Evolutionary conservation across 2,888 invertebrate species (phyloP), one percentile per base, ranked within the genome.

Genomic region (Ornithoptera alexandrae): DNA sequence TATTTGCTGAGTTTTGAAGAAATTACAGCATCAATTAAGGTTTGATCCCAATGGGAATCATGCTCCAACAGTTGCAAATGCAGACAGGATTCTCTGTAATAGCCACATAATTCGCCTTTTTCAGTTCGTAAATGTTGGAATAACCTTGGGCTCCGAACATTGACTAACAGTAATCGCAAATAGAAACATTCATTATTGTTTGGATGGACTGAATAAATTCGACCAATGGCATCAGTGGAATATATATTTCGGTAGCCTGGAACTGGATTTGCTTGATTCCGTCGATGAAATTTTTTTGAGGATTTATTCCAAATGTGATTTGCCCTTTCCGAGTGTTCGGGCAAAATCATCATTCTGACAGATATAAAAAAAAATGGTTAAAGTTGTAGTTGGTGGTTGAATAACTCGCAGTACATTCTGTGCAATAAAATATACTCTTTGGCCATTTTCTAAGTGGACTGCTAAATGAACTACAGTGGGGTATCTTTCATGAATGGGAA

Each of bases 291-390:
- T 10, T 68, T 68, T 60, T 76, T 77, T 42, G 73, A 74, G 72
- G 73, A 71, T 67, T 69, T 71, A 36, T 75, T 76, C 75, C 75
- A 77, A 42, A 72, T 76, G 63, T 77, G 22, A 58, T 77, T 73
- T 68, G 76, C 74, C 74, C 76, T 75, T 5, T 77, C 76, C 64
- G 73, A 64, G 69, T 63, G 77, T 77, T 62, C 71, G 72, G 61
- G 77, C 76, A 62, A 77, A 79, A 24, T 24, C 56, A 75, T 78
- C 75, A 61, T 66, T 74, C 74, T 77, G 67, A 70, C 77, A 76
- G 15, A 76, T 65, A 65, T 73, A 5, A 70, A 78, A 78, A 68
- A 76, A 77, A 71, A 73, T 72, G 64, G 75, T 74, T 50, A 76
- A 72, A 73, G 76, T 76, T 8, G 76, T 77, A 62, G 67, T 42